Evolutionary conservation across 2,113 vertebrate genomes (phyloP).

Genomic region (Anoura caudifer): DNA sequence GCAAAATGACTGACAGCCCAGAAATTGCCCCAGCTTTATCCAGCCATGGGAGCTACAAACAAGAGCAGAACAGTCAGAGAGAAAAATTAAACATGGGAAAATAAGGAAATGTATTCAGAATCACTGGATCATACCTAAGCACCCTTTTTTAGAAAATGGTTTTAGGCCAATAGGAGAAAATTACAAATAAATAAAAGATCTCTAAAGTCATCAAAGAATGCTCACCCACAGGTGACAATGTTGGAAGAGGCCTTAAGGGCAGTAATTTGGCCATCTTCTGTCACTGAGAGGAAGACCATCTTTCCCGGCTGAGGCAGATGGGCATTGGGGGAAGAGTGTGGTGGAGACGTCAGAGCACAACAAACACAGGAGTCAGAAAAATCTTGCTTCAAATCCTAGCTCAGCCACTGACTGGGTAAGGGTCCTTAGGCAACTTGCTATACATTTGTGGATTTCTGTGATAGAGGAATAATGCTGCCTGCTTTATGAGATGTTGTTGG

Average conservation of each 20-base stretch:
- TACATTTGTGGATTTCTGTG: not conserved
- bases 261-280: not conserved
- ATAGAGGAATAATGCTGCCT: not conserved
- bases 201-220: not conserved
- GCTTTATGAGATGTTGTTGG: not conserved
- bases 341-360: not conserved
- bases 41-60: conserved; percentile 20
- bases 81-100: conserved; percentile 49
- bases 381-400: not conserved
- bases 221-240: not conserved
- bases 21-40: conserved; percentile 35
- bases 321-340: not conserved
- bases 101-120: not conserved
- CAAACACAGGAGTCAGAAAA: not conserved
- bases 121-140: conserved; percentile 45
- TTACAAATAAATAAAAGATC: conserved; percentile 41
- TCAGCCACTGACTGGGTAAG: not conserved
- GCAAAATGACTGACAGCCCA: conserved; percentile 64
- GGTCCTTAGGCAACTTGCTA: not conserved
- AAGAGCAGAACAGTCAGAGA: conserved; percentile 10
- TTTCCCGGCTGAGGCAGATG: not conserved
- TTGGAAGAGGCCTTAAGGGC: not conserved
- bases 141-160: not conserved
- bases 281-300: not conserved
- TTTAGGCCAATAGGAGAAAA: conserved; percentile 19